Percentiles rank a stretch among this genome's conserved stretches.
Conservation (phyloP, 1,140 invertebrate species). For the Ceratina japonica region DNA sequence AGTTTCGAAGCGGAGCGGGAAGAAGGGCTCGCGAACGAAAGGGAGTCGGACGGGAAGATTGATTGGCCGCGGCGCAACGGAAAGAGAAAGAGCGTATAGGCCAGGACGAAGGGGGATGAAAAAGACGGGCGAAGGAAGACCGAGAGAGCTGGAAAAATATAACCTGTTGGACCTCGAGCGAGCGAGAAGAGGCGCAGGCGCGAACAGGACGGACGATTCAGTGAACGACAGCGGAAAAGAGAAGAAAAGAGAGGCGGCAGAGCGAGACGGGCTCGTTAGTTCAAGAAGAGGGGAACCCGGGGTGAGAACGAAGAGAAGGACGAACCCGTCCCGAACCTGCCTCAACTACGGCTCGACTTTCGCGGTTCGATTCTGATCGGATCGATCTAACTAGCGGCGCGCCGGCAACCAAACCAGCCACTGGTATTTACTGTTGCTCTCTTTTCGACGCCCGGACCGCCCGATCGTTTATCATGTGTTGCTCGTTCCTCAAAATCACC, state of each 20-base stretch:
- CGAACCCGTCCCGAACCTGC: slow-evolving; percentile 73
- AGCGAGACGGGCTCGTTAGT: slow-evolving; percentile 35
- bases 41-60: slow-evolving; percentile 35
- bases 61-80: slow-evolving; percentile 20
- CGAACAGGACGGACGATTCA: slow-evolving; percentile 43
- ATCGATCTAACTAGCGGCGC: slow-evolving; percentile 67
- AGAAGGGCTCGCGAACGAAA: slow-evolving; percentile 46
- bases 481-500: not conserved
- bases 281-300: slow-evolving; percentile 10
- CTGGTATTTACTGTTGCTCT: slow-evolving; percentile 52
- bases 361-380: slow-evolving; percentile 74
- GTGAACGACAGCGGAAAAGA: slow-evolving; percentile 54
- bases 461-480: slow-evolving; percentile 22
- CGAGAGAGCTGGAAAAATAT: slow-evolving; percentile 73
- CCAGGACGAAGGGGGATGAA: not conserved
- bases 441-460: slow-evolving; percentile 9
- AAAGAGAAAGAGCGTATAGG: slow-evolving; percentile 6
- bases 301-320: slow-evolving; percentile 44
- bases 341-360: slow-evolving; percentile 76
- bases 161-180: slow-evolving; percentile 77
- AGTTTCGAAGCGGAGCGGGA: slow-evolving; percentile 51
- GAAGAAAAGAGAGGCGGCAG: slow-evolving; percentile 48
- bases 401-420: slow-evolving; percentile 31
- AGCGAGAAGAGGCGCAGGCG: slow-evolving; percentile 56
- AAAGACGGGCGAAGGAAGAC: slow-evolving; percentile 24